These are phyloP conservation scores for Eumacrocentrus americanus DNA, from an alignment of 2,888 invertebrate species.

Conservation along the genomic window DNA sequence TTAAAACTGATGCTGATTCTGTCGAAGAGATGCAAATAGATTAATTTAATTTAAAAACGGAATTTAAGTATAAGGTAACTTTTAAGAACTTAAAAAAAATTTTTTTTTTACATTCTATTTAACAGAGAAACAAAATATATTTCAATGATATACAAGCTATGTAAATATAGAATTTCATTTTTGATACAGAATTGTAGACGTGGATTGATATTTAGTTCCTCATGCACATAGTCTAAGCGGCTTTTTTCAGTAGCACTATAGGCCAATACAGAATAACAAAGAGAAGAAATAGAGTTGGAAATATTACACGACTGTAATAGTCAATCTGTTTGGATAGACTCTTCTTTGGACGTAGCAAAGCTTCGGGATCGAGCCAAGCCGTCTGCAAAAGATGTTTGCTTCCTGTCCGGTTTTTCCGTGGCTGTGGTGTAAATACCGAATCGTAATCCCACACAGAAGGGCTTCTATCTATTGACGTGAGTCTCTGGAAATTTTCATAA, in stretches of 20 bases:
- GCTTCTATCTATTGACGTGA: constrained; percentile 71
- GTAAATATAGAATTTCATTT: too few relatives aligned
- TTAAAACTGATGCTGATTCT: constrained; percentile 51
- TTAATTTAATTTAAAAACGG: too few relatives aligned
- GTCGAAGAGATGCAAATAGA: constrained; percentile 46
- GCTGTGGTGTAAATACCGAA: constrained; percentile 40
- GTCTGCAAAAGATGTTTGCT: constrained; percentile 55
- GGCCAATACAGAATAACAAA: constrained; percentile 83
- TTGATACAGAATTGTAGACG: too few relatives aligned
- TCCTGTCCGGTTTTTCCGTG: constrained; percentile 45
- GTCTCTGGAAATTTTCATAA: constrained; percentile 65
- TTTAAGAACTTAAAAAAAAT: too few relatives aligned
- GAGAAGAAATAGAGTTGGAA: constrained; percentile 78
- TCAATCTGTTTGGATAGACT: constrained; percentile 83
- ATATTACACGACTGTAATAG: constrained; percentile 75
- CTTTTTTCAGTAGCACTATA: constrained; percentile 70
- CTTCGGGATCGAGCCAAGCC: constrained; percentile 57
- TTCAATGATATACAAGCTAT: too few relatives aligned
- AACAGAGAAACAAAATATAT: too few relatives aligned
- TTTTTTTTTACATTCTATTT: too few relatives aligned
- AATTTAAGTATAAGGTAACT: too few relatives aligned
- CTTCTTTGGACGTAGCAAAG: constrained; percentile 62
- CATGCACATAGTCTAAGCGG: too few relatives aligned
- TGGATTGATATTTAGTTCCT: too few relatives aligned
- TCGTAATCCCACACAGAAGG: constrained; percentile 61